Base-by-base conservation (phyloP, 2,797 vertebrate genomes). In the Enoplosus armatus region DNA sequence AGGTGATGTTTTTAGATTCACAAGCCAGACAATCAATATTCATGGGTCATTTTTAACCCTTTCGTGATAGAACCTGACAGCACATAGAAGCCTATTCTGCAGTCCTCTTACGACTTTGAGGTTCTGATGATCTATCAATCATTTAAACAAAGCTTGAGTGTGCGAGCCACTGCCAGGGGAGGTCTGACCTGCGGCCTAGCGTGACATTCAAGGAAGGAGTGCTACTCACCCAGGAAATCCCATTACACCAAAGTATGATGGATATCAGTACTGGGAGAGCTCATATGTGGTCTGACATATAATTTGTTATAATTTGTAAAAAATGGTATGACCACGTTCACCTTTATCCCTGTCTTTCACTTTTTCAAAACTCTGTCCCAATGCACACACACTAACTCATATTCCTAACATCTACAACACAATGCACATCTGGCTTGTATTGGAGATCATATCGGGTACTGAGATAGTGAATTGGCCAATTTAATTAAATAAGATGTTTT, bases 201-300 rank as follows among this genome's bases (percentile, higher is more conserved):
- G 85, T 94, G 95, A 95, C 95, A 95, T 95, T 95, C 94, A 94
- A 90, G 86, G 86, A 94, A 92, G 89, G 90, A 95, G 86, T 93
- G 91, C 85, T 90, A 84, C 90, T 94, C 94, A 94, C 93, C 85
- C 91, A 94, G 92, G 92, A 94, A 95, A 96, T 94, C 93, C 93
- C 85, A 95, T 95, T 95, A 95, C 85, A 90, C 83, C 93, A 93
- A 95, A 95, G 91, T 93, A 94, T 95, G 95, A 96, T 95, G 91
- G 93, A 95, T 95, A 93, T 90, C 87, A 85, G 86, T 70, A 75
- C 82, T 62, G 59, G 72, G 78, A 92, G 94, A 89, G 77, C 91
- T 93, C 90, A 93, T 94, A 93, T 93, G 91, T 90, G 83, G 88
- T 76, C 91, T 95, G 94, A 95, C 91, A 93, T 93, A 92, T 94